Evolutionary conservation across 2,113 vertebrate genomes (phyloP).

Genomic region (Nyctibius bracteatus): DNA sequence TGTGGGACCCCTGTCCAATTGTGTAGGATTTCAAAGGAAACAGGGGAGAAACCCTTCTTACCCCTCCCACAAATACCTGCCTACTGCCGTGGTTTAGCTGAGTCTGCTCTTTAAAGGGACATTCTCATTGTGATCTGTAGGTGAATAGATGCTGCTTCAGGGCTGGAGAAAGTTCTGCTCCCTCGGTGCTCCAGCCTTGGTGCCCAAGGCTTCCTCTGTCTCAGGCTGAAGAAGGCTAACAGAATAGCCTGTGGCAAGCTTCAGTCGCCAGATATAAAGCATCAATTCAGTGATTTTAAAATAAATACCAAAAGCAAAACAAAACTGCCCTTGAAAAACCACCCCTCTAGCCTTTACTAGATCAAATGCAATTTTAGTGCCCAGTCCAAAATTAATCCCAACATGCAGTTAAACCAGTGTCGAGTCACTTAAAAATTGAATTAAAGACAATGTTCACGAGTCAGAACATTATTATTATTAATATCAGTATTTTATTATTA

Average conservation of each 20-base stretch:
- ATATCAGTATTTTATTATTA: neutral
- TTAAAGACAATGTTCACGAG: neutral
- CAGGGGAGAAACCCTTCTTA: neutral
- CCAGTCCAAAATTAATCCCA: neutral
- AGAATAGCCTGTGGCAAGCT: neutral
- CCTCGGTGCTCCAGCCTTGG: neutral
- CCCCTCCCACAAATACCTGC: neutral
- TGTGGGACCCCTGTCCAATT: neutral
- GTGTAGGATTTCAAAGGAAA: neutral
- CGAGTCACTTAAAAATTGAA: neutral
- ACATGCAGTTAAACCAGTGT: neutral
- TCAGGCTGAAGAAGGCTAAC: neutral
- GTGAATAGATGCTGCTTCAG: neutral
- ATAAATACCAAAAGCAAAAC: neutral
- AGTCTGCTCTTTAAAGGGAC: neutral
- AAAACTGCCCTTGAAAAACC: neutral
- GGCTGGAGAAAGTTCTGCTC: neutral
- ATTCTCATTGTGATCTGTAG: neutral
- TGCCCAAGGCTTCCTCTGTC: neutral
- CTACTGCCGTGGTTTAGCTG: neutral
- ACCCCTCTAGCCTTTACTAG: neutral
- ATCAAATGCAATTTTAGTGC: neutral
- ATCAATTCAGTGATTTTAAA: neutral
- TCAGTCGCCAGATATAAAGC: neutral
- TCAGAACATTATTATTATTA: neutral